phyloP scores from a whole-genome alignment of 2,797 vertebrate species.

The Spinus olivaceus region DNA sequence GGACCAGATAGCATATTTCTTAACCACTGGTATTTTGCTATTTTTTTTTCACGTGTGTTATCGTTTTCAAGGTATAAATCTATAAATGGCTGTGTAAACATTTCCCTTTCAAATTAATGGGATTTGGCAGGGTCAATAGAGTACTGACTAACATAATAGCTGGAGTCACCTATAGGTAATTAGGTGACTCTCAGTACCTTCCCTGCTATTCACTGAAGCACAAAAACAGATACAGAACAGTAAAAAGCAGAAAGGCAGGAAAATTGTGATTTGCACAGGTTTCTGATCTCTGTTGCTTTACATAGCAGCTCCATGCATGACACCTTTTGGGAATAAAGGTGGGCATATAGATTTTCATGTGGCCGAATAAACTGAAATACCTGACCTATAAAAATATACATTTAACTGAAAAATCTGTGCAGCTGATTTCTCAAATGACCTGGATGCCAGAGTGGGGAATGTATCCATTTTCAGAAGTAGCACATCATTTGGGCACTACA shows the following conservation, averaged over 20 bases:
- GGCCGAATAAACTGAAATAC: not conserved
- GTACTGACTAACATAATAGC: not conserved
- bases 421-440: not conserved
- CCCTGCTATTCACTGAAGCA: not conserved
- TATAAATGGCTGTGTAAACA: conserved; percentile 4
- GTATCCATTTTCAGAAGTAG: not conserved
- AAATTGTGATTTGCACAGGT: not conserved
- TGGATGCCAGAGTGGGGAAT: not conserved
- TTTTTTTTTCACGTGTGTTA: not conserved
- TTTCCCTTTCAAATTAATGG: not conserved
- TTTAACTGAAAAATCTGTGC: not conserved
- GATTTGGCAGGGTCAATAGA: conserved; percentile 11
- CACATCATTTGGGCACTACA: not conserved
- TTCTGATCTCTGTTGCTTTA: not conserved
- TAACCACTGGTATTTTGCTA: not conserved
- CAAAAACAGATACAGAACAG: not conserved
- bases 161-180: conserved; percentile 17
- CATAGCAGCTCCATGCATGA: not conserved
- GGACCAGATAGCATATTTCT: not conserved
- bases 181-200: not conserved
- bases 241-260: not conserved
- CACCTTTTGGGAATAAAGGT: not conserved
- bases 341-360: not conserved
- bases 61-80: not conserved
- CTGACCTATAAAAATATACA: not conserved